A percentile compares a stretch with the other conserved stretches of the same genome.
Evolutionary conservation across 2,797 vertebrate species (phyloP).

Genomic region (Selene dorsalis): DNA sequence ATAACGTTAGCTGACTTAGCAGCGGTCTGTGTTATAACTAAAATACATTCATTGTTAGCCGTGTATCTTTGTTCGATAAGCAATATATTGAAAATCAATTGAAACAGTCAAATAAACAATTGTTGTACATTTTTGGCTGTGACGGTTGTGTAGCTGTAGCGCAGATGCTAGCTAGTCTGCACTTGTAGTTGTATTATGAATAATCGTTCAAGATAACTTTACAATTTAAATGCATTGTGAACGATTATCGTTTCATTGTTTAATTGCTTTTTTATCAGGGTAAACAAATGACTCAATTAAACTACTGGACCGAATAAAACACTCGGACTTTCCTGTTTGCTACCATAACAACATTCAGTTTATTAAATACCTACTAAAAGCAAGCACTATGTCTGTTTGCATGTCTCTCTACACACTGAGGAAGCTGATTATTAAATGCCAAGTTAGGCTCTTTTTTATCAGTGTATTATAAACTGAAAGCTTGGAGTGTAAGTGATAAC

Average conservation of each 20-base stretch:
- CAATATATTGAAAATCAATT: neutral
- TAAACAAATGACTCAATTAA: neutral
- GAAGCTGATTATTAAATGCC: too few relatives aligned
- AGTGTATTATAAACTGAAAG: neutral
- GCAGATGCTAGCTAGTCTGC: constrained; percentile 17
- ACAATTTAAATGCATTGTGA: rapidly evolving
- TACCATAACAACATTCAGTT: too few relatives aligned
- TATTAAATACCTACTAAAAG: neutral
- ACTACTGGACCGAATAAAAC: neutral
- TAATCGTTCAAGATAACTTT: neutral
- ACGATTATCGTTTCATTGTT: too few relatives aligned
- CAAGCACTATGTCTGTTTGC: neutral
- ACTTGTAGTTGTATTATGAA: neutral
- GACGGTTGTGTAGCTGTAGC: constrained; percentile 8
- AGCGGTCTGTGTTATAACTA: neutral
- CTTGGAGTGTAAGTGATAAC: neutral
- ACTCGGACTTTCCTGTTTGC: neutral
- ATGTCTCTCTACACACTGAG: neutral
- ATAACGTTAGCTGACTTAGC: neutral
- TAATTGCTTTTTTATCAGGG: neutral
- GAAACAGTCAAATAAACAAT: neutral
- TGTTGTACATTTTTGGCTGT: neutral
- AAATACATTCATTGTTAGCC: neutral
- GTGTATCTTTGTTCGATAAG: rapidly evolving
- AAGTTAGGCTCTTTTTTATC: neutral